A percentile compares a stretch with the other conserved stretches of the same genome.
Conservation (phyloP, 2,113 vertebrate species). For the Oncorhynchus mykiss region DNA sequence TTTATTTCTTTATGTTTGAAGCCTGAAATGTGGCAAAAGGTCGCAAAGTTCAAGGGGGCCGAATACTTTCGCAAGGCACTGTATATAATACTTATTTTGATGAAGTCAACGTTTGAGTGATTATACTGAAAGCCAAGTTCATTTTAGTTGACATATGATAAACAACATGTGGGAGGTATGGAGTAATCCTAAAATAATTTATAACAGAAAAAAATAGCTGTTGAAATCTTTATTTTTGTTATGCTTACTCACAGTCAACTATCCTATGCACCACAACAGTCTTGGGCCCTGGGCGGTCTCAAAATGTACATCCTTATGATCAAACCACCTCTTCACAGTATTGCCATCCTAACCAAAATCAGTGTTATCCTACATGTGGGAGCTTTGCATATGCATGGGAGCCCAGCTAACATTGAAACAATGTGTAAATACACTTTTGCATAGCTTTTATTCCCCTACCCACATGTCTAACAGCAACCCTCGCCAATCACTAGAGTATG, state of each 20-base stretch:
- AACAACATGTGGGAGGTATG: neutral
- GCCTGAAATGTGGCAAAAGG: too few relatives aligned
- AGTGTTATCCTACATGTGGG: neutral
- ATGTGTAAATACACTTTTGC: neutral
- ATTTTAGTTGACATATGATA: neutral
- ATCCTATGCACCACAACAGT: neutral
- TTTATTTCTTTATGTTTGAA: too few relatives aligned
- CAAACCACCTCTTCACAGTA: neutral
- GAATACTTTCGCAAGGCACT: too few relatives aligned
- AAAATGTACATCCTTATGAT: neutral
- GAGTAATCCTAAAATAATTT: conserved; percentile 4
- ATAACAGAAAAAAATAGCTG: neutral
- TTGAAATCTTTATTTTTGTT: neutral
- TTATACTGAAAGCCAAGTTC: neutral
- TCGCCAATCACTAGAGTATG: conserved; percentile 42
- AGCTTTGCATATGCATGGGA: neutral
- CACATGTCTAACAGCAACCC: conserved; percentile 54
- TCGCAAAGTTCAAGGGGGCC: too few relatives aligned
- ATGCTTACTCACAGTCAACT: neutral
- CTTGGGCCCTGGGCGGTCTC: neutral
- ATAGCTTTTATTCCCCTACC: conserved; percentile 20
- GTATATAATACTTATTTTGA: neutral
- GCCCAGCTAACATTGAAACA: neutral
- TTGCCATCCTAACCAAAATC: neutral
- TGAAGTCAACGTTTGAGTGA: neutral